Percentiles rank a stretch among this genome's conserved stretches.
phyloP scores from a whole-genome alignment of 2,113 vertebrate species.

The Neodon shergylaensis region DNA sequence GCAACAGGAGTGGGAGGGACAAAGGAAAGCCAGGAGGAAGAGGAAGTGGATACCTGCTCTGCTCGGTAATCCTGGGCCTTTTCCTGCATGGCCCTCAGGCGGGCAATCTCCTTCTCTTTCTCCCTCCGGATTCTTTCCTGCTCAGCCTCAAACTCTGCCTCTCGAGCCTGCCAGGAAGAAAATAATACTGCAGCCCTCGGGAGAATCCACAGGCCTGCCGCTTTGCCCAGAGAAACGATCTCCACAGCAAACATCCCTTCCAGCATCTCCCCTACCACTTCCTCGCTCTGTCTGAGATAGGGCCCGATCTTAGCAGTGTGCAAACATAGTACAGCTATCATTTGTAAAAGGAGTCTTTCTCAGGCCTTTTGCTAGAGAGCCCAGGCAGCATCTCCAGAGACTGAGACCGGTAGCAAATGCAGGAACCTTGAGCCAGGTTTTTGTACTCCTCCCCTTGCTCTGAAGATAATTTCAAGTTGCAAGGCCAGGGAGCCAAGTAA shows the following conservation, averaged over 20 bases:
- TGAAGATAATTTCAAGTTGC: not conserved
- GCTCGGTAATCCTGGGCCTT: slow-evolving; percentile 89
- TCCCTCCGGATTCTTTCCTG: slow-evolving; percentile 88
- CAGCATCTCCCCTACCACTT: not conserved
- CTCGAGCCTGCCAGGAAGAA: slow-evolving; percentile 85
- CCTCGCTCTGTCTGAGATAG: not conserved
- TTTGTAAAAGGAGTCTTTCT: not conserved
- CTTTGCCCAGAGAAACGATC: not conserved
- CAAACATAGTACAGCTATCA: not conserved
- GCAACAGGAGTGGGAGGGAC: not conserved
- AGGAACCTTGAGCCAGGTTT: not conserved
- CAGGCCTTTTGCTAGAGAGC: not conserved
- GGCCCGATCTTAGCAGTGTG: not conserved
- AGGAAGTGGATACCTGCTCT: slow-evolving; percentile 86
- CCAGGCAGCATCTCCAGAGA: not conserved
- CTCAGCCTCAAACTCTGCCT: slow-evolving; percentile 90
- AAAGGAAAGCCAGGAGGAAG: not conserved
- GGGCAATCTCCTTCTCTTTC: slow-evolving; percentile 90
- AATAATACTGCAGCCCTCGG: not conserved
- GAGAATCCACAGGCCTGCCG: not conserved
- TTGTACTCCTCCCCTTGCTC: not conserved
- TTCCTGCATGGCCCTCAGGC: slow-evolving; percentile 90
- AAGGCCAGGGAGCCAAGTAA: not conserved
- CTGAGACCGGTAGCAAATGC: not conserved
- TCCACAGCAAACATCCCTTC: not conserved